These are phyloP conservation scores for Molorchus minor DNA, from an alignment of 2,888 invertebrate genomes.

Conservation along the genomic window DNA sequence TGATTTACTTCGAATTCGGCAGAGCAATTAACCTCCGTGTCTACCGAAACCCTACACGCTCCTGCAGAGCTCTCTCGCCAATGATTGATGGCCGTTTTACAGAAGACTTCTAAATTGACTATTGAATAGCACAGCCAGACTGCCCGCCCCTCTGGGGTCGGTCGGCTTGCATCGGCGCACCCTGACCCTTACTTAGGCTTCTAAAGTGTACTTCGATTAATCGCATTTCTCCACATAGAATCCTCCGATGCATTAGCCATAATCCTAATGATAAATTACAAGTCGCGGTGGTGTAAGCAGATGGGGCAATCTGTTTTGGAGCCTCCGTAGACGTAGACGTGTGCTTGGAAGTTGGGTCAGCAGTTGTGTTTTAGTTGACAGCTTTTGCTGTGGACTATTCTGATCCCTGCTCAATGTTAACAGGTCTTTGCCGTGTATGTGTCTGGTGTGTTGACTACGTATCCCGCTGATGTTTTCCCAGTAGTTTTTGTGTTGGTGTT, in stretches of 20 bases:
- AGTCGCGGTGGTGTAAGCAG: neutral
- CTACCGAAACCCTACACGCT: neutral
- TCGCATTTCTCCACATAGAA: neutral
- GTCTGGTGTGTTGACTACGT: too few species aligned
- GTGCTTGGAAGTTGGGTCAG: too few species aligned
- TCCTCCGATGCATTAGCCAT: constrained; percentile 1
- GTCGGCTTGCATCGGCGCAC: neutral
- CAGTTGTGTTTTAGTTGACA: too few species aligned
- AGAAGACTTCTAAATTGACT: constrained; percentile 17
- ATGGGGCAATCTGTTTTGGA: too few species aligned
- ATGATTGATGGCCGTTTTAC: constrained; percentile 19
- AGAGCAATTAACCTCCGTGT: constrained; percentile 7
- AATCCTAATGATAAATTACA: constrained; percentile 37
- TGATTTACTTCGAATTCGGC: constrained; percentile 5
- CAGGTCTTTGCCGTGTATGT: too few species aligned
- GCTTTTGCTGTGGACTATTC: too few species aligned
- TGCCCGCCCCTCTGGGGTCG: constrained; percentile 8
- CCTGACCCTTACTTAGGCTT: constrained; percentile 1
- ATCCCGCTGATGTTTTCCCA: too few species aligned
- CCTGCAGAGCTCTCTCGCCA: neutral
- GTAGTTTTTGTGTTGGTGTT: too few species aligned
- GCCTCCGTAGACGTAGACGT: too few species aligned
- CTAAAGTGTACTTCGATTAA: neutral
- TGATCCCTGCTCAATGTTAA: too few species aligned
- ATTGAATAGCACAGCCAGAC: constrained; percentile 17